Evolutionary conservation across 1,140 invertebrate species (phyloP), one percentile per base, ranked within the genome.

Genomic region (Pomacea maculata): DNA sequence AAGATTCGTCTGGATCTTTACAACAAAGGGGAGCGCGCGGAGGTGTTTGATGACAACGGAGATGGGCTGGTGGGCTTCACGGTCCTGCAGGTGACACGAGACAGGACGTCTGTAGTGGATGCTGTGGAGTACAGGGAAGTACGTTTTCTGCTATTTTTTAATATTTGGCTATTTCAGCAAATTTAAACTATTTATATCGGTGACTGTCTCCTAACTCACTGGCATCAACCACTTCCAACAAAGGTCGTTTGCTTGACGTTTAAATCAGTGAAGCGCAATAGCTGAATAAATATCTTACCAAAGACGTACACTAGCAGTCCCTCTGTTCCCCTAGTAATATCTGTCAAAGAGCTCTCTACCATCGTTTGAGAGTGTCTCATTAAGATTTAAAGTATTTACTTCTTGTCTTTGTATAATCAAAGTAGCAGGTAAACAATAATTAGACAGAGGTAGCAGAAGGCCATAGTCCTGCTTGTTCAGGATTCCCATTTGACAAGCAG

Each of bases 31-130:
- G 21, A 34, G 45, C 17, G 7, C n/a, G 34, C 17, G 2, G 15
- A 45, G 14, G 63, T 78, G 2, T 78, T 78, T 57, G 63, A 78
- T 45, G 61, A 34, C 11, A 78, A 65, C 45, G 75, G 75, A 9
- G 75, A 78, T 34, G 75, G 75, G 25, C 25, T 78, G 61, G 75
- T 78, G 57, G 75, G 65, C 8, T 78, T 64, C 45, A 65, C 54
- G 75, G 19, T 78, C 14, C 65, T 78, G 4, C 61, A 65, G 61
- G 65, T 78, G 15, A 63, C 75, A 34, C 71, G n/a, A 12, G 52
- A 57, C 54, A 25, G 19, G 21, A 19, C 73, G 6, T 14, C 14
- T 10, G 12, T 14, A 17, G 54, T 17, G 21, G 54, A 75, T 52
- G 19, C 52, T 15, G 25, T 75, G 8, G n/a, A 21, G 10, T 52